Evolutionary conservation across 2,888 invertebrate genomes (phyloP), one percentile per base, ranked within the genome.

Genomic region (Dexiosoma caninum): DNA sequence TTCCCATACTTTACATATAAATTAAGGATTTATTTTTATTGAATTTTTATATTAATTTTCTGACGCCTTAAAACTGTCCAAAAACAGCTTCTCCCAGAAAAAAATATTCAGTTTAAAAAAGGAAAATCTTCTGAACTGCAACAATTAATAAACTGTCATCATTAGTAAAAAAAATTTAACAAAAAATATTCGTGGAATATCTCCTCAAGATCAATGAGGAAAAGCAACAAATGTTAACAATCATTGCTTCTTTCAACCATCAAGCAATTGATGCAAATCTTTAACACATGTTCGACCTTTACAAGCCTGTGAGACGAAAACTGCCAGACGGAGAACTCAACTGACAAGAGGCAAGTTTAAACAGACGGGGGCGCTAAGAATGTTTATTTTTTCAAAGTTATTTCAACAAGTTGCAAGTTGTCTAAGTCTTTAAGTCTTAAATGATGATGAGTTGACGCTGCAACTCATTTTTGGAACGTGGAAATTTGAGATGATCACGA

Each of bases 401-500:
- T 37, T 60, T 71, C 30, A 46, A 71, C 66, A 71, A 59, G 71
- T 64, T 78, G 59, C 59, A 35, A 42, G 40, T 66, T 57, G 42
- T 23, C n/a, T 40, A 4, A 27, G 21, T 40, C 27, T 35, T 27
- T 2, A 30, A 6, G 0, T 5, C 27, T n/a, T 14, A 42, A 19
- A n/a, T 23, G 46, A 27, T 51, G 60, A 67, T 53, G 16, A 35
- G 55, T 46, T 23, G 59, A 19, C 59, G 75, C 21, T 66, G 57
- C 40, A 19, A n/a, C 12, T 27, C 27, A 6, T 27, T 27, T 27
- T 6, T 27, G 27, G 3, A 27, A 27, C 19, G 27, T 37, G 51
- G 78, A 60, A 78, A 78, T 72, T 46, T 78, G 78, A 78, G 78
- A 60, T 60, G 53, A 53, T 78, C 66, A 71, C 67, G 59, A 64